Percentiles rank a stretch among this genome's conserved stretches.
Evolutionary conservation across 2,888 invertebrate species (phyloP).

Genomic region (Bellardia pandia): DNA sequence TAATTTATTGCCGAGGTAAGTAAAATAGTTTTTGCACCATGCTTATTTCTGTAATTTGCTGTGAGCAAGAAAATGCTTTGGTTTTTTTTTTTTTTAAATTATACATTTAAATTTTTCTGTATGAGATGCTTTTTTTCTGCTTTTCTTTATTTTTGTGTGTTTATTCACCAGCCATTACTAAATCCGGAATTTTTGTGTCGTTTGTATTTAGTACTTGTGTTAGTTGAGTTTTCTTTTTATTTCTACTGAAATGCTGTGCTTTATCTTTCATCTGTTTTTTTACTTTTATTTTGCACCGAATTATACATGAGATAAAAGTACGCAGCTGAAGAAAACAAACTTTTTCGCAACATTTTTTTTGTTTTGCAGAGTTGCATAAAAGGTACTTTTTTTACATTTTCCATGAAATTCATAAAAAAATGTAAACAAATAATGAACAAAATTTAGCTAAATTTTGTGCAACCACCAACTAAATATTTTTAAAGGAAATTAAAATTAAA

Average conservation of each 20-base stretch:
- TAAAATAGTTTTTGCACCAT: background rate
- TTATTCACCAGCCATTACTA: slow-evolving; percentile 36
- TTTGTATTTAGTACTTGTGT: slow-evolving; percentile 34
- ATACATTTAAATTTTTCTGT: background rate
- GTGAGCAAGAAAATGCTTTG: slow-evolving; percentile 47
- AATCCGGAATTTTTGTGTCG: slow-evolving; percentile 63
- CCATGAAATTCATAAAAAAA: too few relatives aligned
- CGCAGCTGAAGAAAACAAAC: too few relatives aligned
- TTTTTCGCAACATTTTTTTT: too few relatives aligned
- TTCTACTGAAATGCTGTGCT: slow-evolving; percentile 29
- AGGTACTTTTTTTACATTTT: too few relatives aligned
- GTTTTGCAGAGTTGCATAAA: too few relatives aligned
- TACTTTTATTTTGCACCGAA: slow-evolving; percentile 36
- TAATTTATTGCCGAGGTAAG: slow-evolving; percentile 52
- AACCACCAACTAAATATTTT: too few relatives aligned
- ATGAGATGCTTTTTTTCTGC: background rate
- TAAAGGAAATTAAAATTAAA: too few relatives aligned
- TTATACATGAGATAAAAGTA: slow-evolving; percentile 52
- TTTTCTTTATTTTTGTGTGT: slow-evolving; percentile 3
- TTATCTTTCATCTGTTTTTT: slow-evolving; percentile 41
- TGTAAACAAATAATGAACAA: too few relatives aligned
- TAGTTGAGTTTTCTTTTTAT: slow-evolving; percentile 27
- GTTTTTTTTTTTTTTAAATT: slow-evolving; percentile 6
- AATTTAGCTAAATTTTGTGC: too few relatives aligned
- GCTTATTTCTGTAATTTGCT: background rate